A percentile compares a stretch with the other conserved stretches of the same genome.
Evolutionary conservation across 2,113 vertebrate species (phyloP).

Genomic region (Eonycteris spelaea): DNA sequence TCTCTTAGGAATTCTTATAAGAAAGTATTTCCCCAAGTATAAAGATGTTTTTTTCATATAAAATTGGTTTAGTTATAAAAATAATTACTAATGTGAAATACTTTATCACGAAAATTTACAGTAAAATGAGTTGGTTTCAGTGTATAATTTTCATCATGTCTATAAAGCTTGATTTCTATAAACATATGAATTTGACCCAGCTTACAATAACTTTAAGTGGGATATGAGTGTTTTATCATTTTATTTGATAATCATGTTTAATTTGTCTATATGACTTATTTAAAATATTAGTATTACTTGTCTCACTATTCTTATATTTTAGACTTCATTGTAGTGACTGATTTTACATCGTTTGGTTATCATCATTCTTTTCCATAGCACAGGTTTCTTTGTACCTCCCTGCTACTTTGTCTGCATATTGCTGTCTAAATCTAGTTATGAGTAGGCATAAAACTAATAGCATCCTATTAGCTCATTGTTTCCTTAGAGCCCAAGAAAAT

Average conservation of each 20-base stretch:
- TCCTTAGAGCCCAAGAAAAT: constrained; percentile 51
- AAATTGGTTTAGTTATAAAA: not conserved
- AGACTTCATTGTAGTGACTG: not conserved
- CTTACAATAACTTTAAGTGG: not conserved
- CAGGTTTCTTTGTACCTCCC: not conserved
- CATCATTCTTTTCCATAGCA: not conserved
- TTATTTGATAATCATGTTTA: not conserved
- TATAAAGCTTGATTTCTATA: not conserved
- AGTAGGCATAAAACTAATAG: constrained; percentile 46
- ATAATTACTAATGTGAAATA: not conserved
- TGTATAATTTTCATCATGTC: not conserved
- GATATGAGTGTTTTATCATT: not conserved
- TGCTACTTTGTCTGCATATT: not conserved
- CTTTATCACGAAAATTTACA: not conserved
- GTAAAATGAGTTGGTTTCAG: not conserved
- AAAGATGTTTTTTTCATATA: not conserved
- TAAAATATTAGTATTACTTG: not conserved
- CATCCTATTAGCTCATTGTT: constrained; percentile 57
- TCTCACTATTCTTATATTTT: not conserved
- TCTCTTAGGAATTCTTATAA: not conserved
- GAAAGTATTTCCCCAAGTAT: not conserved
- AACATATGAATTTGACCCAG: not conserved
- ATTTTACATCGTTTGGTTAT: not conserved
- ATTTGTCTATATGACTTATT: not conserved
- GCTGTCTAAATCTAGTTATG: not conserved